These are phyloP conservation scores for Donacobius atricapilla DNA, from an alignment of 2,113 vertebrate genomes.

Conservation along the genomic window DNA sequence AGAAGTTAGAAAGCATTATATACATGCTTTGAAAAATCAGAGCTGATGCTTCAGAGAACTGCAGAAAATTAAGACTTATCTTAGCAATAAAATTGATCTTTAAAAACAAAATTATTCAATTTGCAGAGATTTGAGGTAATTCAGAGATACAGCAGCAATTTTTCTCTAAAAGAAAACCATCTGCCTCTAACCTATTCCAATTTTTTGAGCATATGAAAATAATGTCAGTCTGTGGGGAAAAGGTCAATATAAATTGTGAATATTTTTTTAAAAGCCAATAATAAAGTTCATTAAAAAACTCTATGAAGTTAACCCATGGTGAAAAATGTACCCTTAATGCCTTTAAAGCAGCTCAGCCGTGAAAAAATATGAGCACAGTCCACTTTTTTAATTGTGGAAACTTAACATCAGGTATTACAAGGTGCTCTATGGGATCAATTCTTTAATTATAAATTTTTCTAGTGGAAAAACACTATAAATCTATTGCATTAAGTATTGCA, in stretches of 20 bases:
- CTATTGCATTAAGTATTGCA: not conserved
- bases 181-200: not conserved
- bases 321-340: not conserved
- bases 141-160: not conserved
- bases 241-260: not conserved
- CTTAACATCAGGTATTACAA: not conserved
- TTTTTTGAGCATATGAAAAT: not conserved
- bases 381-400: not conserved
- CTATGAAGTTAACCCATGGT: not conserved
- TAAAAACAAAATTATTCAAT: not conserved
- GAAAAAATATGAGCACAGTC: not conserved
- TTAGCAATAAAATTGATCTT: not conserved
- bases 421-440: not conserved
- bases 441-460: not conserved
- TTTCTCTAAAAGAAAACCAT: not conserved
- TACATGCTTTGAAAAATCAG: not conserved
- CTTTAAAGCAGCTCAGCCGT: not conserved
- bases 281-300: not conserved
- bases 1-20: not conserved
- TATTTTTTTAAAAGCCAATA: not conserved
- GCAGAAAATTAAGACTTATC: not conserved
- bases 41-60: not conserved
- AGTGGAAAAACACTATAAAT: not conserved
- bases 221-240: not conserved
- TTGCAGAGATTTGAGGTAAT: not conserved